Base-by-base conservation (phyloP, 2,888 invertebrate species). In the Eilema depressum region DNA sequence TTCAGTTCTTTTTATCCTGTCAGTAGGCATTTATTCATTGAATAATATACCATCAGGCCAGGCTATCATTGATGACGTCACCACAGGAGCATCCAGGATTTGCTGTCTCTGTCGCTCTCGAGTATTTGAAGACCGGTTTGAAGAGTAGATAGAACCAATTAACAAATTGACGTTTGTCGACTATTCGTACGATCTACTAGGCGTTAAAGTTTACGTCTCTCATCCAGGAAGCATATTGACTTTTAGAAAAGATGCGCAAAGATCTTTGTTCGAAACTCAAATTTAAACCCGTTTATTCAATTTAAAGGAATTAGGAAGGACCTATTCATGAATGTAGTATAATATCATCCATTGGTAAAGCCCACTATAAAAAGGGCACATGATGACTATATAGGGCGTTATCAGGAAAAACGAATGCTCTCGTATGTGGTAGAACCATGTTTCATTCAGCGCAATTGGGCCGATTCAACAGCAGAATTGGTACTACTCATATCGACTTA, bases 31-130 rank as follows among this genome's bases (percentile, higher is more conserved):
- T 85, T 84, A 88, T 85, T 88, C 88, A 87, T 87, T 86, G 84
- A 84, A 85, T 85, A 85, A 85, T 3, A n/a, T 41, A 11, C 26
- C 20, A 86, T 84, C 83, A 57, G 20, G 23, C 47, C 83, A 57
- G 20, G 23, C 47, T 82, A 84, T 77, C 84, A 82, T 85, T 86
- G 85, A 74, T 93, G 92, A 93, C 92, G 92, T 92, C 93, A 93
- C 73, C 83, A 76, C 82, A 78, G 82, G 85, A 88, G 83, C 86
- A 88, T 88, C 86, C 83, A 78, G 75, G 75, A 37, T 72, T 79
- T 83, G 84, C 83, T 83, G 77, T 93, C 92, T 88, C 89, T 70
- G 80, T 92, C 89, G 70, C 85, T 79, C 89, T 78, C 77, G 66
- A 77, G 74, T 74, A 76, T 76, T 77, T 78, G 73, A 74, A 75